Conservation (phyloP, 2,797 vertebrate genomes). For the Aeoliscus strigatus region DNA sequence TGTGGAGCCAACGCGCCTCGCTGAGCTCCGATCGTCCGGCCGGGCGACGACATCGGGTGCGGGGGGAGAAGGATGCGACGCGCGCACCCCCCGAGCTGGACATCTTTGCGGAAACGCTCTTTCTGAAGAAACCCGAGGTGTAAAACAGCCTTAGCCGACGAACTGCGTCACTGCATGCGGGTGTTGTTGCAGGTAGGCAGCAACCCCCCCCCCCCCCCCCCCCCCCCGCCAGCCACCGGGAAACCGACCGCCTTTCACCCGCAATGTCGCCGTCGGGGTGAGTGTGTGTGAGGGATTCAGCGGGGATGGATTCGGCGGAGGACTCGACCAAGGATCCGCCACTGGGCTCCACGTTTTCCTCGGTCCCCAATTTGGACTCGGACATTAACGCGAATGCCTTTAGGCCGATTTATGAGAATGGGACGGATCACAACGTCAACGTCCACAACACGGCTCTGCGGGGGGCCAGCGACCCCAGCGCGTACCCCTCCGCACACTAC, state of each 20-base stretch:
- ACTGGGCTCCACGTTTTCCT: slow-evolving; percentile 65
- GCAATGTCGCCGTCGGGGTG: slow-evolving; percentile 56
- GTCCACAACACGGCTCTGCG: slow-evolving; percentile 65
- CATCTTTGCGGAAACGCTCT: slow-evolving; percentile 29
- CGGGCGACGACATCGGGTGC: slow-evolving; percentile 48
- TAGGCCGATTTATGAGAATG: slow-evolving; percentile 68
- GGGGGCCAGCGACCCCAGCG: slow-evolving; percentile 73
- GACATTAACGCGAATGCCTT: slow-evolving; percentile 63
- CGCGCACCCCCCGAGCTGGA: slow-evolving; percentile 31
- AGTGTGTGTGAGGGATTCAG: slow-evolving; percentile 51
- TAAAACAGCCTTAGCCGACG: slow-evolving; percentile 52
- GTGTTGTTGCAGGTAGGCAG: slow-evolving; percentile 78
- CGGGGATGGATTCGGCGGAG: slow-evolving; percentile 78
- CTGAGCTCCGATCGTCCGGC: slow-evolving; percentile 35
- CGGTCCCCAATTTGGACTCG: slow-evolving; percentile 66
- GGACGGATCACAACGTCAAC: slow-evolving; percentile 68
- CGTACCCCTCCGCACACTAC: slow-evolving; percentile 72
- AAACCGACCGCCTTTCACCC: slow-evolving; percentile 63
- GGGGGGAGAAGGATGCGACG: slow-evolving; percentile 40
- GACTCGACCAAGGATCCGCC: slow-evolving; percentile 68
- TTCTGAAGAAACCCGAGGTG: slow-evolving; percentile 34
- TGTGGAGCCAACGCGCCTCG: slow-evolving; percentile 32
- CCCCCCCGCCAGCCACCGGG: too few relatives aligned
- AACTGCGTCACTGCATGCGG: slow-evolving; percentile 78
- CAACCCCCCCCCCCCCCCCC: slow-evolving; percentile 52